Evolutionary conservation across 2,797 vertebrate genomes (phyloP), one percentile per base, ranked within the genome.

Genomic region (Spinus pinus): DNA sequence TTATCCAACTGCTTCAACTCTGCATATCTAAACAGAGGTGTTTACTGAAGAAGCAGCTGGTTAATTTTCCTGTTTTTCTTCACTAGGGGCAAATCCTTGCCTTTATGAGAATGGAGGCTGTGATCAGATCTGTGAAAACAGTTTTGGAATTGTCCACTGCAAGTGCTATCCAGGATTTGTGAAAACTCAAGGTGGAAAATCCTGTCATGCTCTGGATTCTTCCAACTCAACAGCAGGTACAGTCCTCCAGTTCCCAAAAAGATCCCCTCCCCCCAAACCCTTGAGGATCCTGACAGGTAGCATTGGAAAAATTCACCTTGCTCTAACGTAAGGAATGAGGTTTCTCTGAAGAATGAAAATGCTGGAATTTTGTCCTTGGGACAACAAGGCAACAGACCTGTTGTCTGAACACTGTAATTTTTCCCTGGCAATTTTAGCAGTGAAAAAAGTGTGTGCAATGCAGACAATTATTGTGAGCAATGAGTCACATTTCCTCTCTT

Each of bases 51-150:
- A 70, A 86, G 18, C 19, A 72, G 22, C 35, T 79, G 81, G 7
- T 65, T 88, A 73, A 84, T 20, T 72, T 93, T n/a, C 23, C 70
- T n/a, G 2, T 6, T 88, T 78, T 78, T 89, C 81, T 77, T 61
- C 14, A 10, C 60, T 91, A 99, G 98, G 98, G 33, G 90, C 96
- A 56, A 96, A 99, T 58, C 95, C 98, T 83, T 99, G 98, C 94
- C 97, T 98, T 77, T 93, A 98, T 94, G 81, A 97, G 81, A 99
- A 99, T 4, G 98, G 99, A 94, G 98, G 98, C 24, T 99, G 98
- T 95, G 97, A 97, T 60, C 98, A 99, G 58, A 93, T 98, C 92
- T 99, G 99, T 97, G 98, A 98, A 95, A 98, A 97, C 94, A 98
- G 88, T 75, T 96, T 98, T 90, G 98, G 98, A 87, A 90, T 94